These are phyloP conservation scores for Erebia epiphron DNA, from an alignment of 2,888 invertebrate species.

Conservation along the genomic window DNA sequence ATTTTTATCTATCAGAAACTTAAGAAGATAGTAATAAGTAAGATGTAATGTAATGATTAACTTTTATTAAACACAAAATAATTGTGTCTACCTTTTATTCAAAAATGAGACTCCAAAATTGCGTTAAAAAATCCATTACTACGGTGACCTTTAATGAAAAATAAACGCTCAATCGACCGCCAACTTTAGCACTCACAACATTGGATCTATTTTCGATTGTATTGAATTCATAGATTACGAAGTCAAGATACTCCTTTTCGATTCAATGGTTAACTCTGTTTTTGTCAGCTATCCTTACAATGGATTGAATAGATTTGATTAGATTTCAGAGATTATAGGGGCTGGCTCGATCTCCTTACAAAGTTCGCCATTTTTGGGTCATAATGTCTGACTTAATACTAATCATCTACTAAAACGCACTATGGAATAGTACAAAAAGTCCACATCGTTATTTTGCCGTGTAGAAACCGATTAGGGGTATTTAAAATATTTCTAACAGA, in stretches of 20 bases:
- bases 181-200: background rate
- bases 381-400: no score
- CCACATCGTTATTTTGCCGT: no score
- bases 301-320: slow-evolving; percentile 39
- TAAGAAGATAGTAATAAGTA: no score
- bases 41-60: background rate
- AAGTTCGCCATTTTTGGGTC: background rate
- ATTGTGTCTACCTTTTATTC: slow-evolving; percentile 2
- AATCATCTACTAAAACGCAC: no score
- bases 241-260: slow-evolving; percentile 28
- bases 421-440: no score
- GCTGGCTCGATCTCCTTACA: slow-evolving; percentile 30
- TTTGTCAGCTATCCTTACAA: slow-evolving; percentile 42
- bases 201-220: slow-evolving; percentile 25
- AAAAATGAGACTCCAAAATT: slow-evolving; percentile 18
- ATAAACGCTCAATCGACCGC: background rate
- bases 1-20: no score
- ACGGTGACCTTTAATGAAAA: slow-evolving; percentile 27
- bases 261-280: slow-evolving; percentile 34
- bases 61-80: background rate
- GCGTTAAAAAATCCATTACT: slow-evolving; percentile 30
- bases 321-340: slow-evolving; percentile 30
- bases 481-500: no score
- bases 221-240: background rate
- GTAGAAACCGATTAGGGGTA: no score